These are phyloP conservation scores for Melanotaenia nigrans DNA, from an alignment of 2,797 vertebrate species.

Conservation along the genomic window DNA sequence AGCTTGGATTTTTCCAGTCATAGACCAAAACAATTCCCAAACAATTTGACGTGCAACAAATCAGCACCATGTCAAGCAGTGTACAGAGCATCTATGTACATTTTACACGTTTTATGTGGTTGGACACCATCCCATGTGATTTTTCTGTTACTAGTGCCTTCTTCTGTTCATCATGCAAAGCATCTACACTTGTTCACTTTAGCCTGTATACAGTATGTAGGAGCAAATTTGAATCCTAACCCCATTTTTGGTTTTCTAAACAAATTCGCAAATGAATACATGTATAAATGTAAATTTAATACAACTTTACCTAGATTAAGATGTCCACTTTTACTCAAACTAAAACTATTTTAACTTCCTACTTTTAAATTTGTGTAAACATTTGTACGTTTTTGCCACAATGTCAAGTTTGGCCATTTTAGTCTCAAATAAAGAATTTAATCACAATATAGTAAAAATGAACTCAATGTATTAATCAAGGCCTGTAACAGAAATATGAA, in stretches of 20 bases:
- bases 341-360: neutral
- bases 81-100: neutral
- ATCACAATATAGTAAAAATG: neutral
- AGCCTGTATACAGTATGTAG: neutral
- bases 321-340: neutral
- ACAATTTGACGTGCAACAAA: neutral
- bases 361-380: neutral
- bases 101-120: neutral
- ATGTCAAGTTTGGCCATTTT: neutral
- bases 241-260: neutral
- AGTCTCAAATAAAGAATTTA: neutral
- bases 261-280: neutral
- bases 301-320: neutral
- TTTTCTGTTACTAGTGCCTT: neutral
- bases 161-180: neutral
- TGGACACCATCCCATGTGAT: neutral
- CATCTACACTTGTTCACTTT: neutral
- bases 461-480: neutral
- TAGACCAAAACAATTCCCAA: neutral
- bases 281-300: neutral
- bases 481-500: neutral
- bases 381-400: neutral
- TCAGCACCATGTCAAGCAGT: neutral
- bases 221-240: neutral
- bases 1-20: neutral